Base-by-base conservation (phyloP, 2,888 invertebrate species). In the Drosophila nr. medialis region DNA sequence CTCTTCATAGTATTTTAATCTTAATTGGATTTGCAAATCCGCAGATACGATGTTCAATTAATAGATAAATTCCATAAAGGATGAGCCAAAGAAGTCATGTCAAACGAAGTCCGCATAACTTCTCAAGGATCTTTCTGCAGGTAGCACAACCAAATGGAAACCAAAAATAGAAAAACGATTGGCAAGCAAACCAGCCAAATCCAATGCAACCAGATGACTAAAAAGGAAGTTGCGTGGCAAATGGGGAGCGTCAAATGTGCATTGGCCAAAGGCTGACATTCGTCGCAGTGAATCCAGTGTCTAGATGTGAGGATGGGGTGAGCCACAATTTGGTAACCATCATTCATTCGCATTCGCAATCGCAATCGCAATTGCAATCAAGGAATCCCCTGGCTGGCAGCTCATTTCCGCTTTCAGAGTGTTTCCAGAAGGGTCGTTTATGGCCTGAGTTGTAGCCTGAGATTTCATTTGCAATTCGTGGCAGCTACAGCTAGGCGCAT, bases 381-480 rank as follows among this genome's bases (percentile, higher is more conserved):
- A 66, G 65, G 63, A 72, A 56, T 70, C 69, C 64, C 65, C 68
- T 49, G 34, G 68, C 70, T 72, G 61, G 70, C 75, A 83, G 75
- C 77, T 76, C 86, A 88, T 85, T 86, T 86, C 85, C 89, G 83
- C 36, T 75, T 36, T 48, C 49, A 32, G 66, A 83, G 77, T 74
- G 80, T 27, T 45, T 45, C 53, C 75, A 55, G 61, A 70, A 61
- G 64, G 66, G 50, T 61, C 74, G 42, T 30, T 66, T 15, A 24
- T 27, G 48, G 29, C 54, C 40, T 32, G 29, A 29, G 53, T n/a
- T 29, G 13, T 4, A 21, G 18, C 21, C 21, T 24, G 24, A 27
- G 13, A 32, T 79, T 81, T 72, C 74, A 69, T 85, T 80, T 75
- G 64, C 73, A 85, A 78, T 78, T 77, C 62, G 42, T 32, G 53